Base-by-base conservation (phyloP, 2,888 invertebrate genomes). In the Mythimna vitellina region DNA sequence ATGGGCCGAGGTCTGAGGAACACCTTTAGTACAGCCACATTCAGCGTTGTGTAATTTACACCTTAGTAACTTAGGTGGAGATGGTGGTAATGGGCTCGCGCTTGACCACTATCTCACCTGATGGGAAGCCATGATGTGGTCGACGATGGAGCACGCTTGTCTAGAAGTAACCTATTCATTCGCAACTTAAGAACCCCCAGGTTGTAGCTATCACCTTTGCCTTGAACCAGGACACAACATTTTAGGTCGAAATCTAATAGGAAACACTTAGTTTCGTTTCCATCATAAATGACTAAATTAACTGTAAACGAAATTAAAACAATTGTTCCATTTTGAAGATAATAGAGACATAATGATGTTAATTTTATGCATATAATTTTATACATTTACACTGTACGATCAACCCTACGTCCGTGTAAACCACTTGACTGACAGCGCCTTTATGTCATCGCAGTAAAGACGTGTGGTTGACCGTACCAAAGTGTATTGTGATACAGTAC, bases 361-460 rank as follows among this genome's bases (percentile, higher is more conserved):
- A 22, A 60, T 51, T 42, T 46, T 25, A 35, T 25, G 49, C 12
- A 69, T n/a, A n/a, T n/a, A n/a, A n/a, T n/a, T n/a, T n/a, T n/a
- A n/a, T n/a, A 35, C 25, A 2, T 58, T 22, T 8, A 60, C 22
- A 20, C 8, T 57, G 42, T 60, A 32, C 53, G 32, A 38, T 71
- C 29, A 38, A 58, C n/a, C 8, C 35, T 35, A 38, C 35, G n/a
- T 22, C 4, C 12, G 10, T 58, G 12, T 35, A 12, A 12, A 10
- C 35, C 7, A n/a, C 6, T 32, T 32, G 32, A 1, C 20, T 57
- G 29, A 32, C 25, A 32, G 1, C n/a, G 8, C 58, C 58, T 35
- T n/a, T n/a, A n/a, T 22, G 35, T 35, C n/a, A n/a, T 35, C 61
- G 46, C 17, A 49, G 32, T 32, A 22, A 42, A 25, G 8, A 5